phyloP scores from a whole-genome alignment of 2,797 vertebrate genomes.

The Hipposideros larvatus region DNA sequence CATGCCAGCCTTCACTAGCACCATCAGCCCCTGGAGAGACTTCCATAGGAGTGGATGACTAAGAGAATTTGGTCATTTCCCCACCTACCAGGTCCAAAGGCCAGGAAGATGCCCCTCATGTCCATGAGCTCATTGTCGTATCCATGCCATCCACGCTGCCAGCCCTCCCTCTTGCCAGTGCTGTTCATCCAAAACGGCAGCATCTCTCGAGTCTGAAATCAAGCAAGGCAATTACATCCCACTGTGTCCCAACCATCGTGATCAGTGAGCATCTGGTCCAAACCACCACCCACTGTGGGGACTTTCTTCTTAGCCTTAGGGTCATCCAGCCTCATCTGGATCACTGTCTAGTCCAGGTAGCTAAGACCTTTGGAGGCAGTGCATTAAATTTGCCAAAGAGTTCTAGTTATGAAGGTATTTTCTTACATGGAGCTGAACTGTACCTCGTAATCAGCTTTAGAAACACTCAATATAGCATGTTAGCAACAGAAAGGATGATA shows the following conservation, averaged over 20 bases:
- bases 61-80: neutral
- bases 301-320: neutral
- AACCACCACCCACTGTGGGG: accelerated
- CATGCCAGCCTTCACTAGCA: accelerated
- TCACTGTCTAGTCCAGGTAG: neutral
- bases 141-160: conserved; percentile 98
- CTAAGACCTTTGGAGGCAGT: neutral
- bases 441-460: neutral
- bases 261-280: neutral
- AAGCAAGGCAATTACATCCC: neutral
- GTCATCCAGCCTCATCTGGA: neutral
- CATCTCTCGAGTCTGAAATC: conserved; percentile 90
- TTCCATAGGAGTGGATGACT: neutral
- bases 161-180: conserved; percentile 88
- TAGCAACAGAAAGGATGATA: neutral
- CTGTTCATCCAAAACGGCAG: conserved; percentile 95
- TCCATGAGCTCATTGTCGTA: conserved; percentile 96
- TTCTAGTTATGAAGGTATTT: neutral
- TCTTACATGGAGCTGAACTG: neutral
- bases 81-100: conserved; percentile 94
- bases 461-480: neutral
- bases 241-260: accelerated
- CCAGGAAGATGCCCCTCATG: conserved; percentile 96
- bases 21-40: neutral
- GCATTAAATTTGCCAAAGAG: neutral